Percentiles rank a stretch among this genome's conserved stretches.
Conservation (phyloP, 2,113 vertebrate species). For the Phylloscopus whistleri region DNA sequence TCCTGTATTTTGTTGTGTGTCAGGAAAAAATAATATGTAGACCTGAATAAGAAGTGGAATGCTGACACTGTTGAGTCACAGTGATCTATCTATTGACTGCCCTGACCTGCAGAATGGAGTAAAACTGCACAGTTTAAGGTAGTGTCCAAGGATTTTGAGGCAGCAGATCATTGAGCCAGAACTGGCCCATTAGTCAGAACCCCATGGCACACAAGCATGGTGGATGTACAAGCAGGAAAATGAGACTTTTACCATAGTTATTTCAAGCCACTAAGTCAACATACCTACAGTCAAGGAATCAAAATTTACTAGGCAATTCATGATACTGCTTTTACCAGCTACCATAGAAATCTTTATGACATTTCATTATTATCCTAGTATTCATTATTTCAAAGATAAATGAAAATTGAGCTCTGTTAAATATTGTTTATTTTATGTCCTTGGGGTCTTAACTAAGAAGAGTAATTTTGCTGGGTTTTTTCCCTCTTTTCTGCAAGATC, state of each 20-base stretch:
- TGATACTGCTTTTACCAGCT: not conserved
- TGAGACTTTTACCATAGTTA: not conserved
- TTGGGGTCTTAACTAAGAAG: not conserved
- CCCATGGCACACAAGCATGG: rapidly evolving
- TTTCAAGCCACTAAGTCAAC: not conserved
- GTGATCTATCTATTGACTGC: not conserved
- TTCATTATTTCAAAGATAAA: constrained; percentile 26
- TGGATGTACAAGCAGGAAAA: not conserved
- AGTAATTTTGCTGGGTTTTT: not conserved
- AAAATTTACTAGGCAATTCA: not conserved
- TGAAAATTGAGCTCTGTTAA: constrained; percentile 29
- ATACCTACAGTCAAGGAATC: not conserved
- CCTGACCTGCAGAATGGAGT: not conserved
- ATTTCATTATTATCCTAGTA: constrained; percentile 31
- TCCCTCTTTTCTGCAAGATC: not conserved
- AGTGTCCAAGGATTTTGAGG: not conserved
- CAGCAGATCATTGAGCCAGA: not conserved
- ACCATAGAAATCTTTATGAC: not conserved
- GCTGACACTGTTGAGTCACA: not conserved
- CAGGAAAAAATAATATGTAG: not conserved
- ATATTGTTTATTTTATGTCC: constrained; percentile 40
- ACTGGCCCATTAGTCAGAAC: not conserved
- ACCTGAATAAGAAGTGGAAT: not conserved
- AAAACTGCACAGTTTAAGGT: not conserved
- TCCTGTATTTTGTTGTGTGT: not conserved